Base-by-base conservation (phyloP, 1,140 invertebrate species). In the Druon quercuslanigerum region DNA sequence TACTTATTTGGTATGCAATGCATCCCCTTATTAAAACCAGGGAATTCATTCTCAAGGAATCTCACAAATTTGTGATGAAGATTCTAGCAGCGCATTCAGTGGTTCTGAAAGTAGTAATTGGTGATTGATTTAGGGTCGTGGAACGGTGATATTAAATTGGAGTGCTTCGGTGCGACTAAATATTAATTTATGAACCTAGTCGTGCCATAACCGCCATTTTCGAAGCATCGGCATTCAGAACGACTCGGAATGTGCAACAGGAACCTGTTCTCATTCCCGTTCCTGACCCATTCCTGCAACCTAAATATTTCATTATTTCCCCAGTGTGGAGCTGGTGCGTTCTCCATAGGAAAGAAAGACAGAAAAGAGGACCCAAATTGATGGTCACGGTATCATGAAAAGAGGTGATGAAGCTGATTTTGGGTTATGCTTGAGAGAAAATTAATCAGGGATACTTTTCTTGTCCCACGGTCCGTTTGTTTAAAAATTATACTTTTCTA, bases 211-310 rank as follows among this genome's bases (percentile, higher is more conserved):
- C 83, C 81, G 84, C 82, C 79, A 80, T 85, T 78, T 83, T 84
- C 83, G 81, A 83, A 78, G 80, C 76, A 83, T 84, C 78, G 78
- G 83, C 83, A 85, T 88, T 86, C 83, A 83, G 80, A 87, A 87
- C 83, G 83, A 83, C 83, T 87, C 86, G 85, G 87, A 89, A 88
- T 87, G 85, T 83, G 83, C 85, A 83, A 87, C 83, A 83, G 83
- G 82, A 89, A 88, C 88, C 86, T 87, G 87, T 89, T 88, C 72
- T 74, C 20, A 33, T 40, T 33, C 88, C 86, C 86, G 86, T 89
- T 88, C 72, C 76, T 13, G 60, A 66, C 60, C 60, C 60, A 66
- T 66, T 66, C 60, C 60, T 66, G 76, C 83, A 78, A 87, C 79
- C 82, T 80, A 87, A 86, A 86, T 87, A 86, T 88, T 86, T 86